Base-by-base conservation (phyloP, 2,797 vertebrate genomes). In the Gobionotothen gibberifrons region DNA sequence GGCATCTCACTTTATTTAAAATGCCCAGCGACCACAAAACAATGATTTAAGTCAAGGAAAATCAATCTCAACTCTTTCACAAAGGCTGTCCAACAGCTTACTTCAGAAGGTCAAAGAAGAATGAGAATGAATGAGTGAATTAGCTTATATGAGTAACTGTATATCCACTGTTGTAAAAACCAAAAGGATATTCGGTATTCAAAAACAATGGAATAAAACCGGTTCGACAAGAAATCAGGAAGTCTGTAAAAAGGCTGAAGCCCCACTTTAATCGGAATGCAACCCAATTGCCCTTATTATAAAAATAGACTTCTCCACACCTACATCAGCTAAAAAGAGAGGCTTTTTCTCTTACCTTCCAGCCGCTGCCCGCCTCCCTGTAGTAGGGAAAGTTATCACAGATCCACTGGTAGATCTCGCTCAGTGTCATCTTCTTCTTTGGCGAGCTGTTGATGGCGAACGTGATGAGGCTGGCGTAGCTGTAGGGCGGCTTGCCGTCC, bases 371-470 rank as follows among this genome's bases (percentile, higher is more conserved):
- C 47, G 96, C 96, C 91, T 97, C 96, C 90, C 96, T 95, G 90
- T 97, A 97, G 91, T 97, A 97, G 9, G 96, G 96, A 78, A 97
- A 97, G 92, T 97, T 97, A 93, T 97, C 96, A 93, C 96, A 97
- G 94, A 97, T 97, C 96, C 96, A 97, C 93, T 97, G 96, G 89
- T 97, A 97, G 94, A 97, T 97, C 93, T 97, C 96, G 72, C 96
- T 97, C 90, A 97, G 93, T 73, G 96, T 97, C 96, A 97, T 97
- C 93, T 97, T 97, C 95, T 97, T 97, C 95, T 97, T 97, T 93
- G 96, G 95, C 79, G 97, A 97, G 93, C 96, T 96, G 93, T 97
- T 97, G 94, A 97, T 97, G 84, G 97, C 97, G 54, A 97, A 97
- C 3, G 97, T 97, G 87, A 97, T 97, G 87, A 97, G 96, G 90